A percentile compares a stretch with the other conserved stretches of the same genome.
phyloP scores from a whole-genome alignment of 2,113 vertebrate genomes.

The Gallinago paraguaiae region DNA sequence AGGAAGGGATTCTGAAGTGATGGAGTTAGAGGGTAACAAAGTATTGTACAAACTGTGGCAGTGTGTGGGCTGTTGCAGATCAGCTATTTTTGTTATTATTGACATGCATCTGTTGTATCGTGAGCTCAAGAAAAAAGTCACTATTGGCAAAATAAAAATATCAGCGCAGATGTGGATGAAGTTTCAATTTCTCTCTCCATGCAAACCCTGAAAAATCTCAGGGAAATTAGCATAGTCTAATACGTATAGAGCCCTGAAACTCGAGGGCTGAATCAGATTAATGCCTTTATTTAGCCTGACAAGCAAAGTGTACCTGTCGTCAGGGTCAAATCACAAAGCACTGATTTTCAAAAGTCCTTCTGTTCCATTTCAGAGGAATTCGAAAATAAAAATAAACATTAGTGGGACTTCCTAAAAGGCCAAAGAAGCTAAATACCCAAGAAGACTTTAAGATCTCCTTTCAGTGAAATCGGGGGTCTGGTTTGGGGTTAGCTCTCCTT shows the following conservation, averaged over 20 bases:
- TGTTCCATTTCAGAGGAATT: not conserved
- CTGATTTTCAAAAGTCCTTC: not conserved
- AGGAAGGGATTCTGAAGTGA: not conserved
- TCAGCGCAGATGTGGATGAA: not conserved
- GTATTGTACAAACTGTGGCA: not conserved
- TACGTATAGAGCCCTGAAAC: not conserved
- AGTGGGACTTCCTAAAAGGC: not conserved
- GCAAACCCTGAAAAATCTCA: not conserved
- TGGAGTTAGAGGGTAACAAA: not conserved
- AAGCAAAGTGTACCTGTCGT: not conserved
- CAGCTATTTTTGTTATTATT: slow-evolving; percentile 33
- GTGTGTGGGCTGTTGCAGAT: not conserved
- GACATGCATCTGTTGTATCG: not conserved
- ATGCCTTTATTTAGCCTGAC: not conserved
- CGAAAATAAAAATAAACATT: not conserved
- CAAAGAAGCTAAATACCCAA: not conserved
- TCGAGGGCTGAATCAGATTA: not conserved
- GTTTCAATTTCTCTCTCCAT: not conserved
- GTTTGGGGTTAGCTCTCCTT: not conserved
- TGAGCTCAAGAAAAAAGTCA: not conserved
- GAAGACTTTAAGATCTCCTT: not conserved
- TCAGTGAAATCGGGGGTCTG: not conserved
- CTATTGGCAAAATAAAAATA: not conserved
- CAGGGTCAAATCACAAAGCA: not conserved
- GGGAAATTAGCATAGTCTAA: not conserved